A percentile compares a stretch with the other conserved stretches of the same genome.
Conservation (phyloP, 2,888 invertebrate species). For the Dolichopus griseipennis region DNA sequence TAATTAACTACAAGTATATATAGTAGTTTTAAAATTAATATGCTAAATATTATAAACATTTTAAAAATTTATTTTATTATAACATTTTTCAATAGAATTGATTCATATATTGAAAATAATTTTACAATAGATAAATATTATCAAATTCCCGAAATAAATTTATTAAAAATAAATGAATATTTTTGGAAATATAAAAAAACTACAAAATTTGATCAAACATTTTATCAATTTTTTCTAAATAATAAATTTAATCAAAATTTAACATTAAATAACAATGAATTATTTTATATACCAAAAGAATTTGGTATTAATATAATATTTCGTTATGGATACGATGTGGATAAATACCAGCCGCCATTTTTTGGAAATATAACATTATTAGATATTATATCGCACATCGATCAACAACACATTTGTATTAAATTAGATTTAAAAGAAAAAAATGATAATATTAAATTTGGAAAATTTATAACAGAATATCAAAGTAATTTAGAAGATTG, state of each 20-base stretch:
- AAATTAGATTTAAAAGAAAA: background rate
- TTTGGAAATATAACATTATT: background rate
- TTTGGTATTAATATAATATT: background rate
- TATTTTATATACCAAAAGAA: background rate
- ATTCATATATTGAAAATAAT: background rate
- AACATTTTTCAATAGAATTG: no score
- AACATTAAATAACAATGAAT: background rate
- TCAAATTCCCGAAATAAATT: background rate
- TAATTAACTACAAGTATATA: no score
- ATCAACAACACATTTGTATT: background rate
- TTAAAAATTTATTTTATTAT: no score
- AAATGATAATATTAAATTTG: background rate
- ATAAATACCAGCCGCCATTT: background rate
- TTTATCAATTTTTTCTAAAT: background rate
- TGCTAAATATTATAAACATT: no score
- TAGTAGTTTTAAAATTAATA: no score
- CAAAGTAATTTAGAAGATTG: background rate
- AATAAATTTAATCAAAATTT: background rate
- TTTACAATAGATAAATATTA: background rate
- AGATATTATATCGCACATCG: background rate
- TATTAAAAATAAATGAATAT: background rate
- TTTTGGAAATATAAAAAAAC: background rate
- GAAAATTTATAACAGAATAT: no score
- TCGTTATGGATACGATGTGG: background rate
- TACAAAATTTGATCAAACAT: background rate